Percentiles rank a stretch among this genome's conserved stretches.
These are phyloP conservation scores for human DNA, from an alignment of 2,113 vertebrate genomes.

Conservation along the genomic window GRCh38 chr1:74606501-74607000, in stretches of 20 bases:
- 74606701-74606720: background rate
- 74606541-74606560: background rate
- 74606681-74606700: slow-evolving; percentile 35
- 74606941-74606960: background rate
- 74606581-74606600: background rate
- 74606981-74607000: background rate
- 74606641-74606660: background rate
- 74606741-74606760: background rate
- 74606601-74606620: slow-evolving; percentile 74
- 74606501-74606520: background rate
- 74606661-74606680: slow-evolving; percentile 48
- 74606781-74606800: background rate
- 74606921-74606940: background rate
- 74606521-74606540: background rate
- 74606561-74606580: background rate
- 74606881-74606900: slow-evolving; percentile 92
- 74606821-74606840: slow-evolving; percentile 24
- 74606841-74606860: slow-evolving; percentile 82
- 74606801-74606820: background rate
- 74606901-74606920: slow-evolving; percentile 82
- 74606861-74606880: slow-evolving; percentile 89
- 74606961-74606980: background rate
- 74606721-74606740: background rate
- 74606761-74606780: background rate
- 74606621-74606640: slow-evolving; percentile 58